Conservation (phyloP, 2,797 vertebrate species). For the Rachycentron canadum region DNA sequence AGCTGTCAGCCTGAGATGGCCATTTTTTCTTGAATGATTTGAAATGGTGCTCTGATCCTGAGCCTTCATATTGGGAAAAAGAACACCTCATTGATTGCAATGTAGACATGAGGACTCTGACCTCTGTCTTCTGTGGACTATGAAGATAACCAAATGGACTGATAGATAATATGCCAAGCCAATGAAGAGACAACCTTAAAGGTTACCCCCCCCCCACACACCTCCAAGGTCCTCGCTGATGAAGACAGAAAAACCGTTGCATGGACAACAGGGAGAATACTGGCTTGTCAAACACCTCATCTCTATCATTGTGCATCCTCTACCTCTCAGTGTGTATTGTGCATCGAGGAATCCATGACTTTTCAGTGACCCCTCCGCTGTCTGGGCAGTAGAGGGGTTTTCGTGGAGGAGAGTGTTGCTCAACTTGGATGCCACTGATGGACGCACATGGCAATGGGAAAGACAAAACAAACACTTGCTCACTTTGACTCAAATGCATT, state of each 20-base stretch:
- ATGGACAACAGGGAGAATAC: constrained; percentile 69
- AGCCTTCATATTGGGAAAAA: constrained; percentile 38
- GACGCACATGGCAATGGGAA: constrained; percentile 47
- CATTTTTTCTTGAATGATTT: constrained; percentile 59
- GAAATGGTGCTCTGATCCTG: constrained; percentile 43
- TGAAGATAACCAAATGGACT: constrained; percentile 69
- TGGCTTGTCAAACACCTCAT: constrained; percentile 59
- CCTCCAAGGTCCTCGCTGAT: constrained; percentile 3
- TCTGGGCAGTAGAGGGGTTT: constrained; percentile 30
- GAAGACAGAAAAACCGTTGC: constrained; percentile 66
- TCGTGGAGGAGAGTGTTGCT: constrained; percentile 45
- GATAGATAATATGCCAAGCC: constrained; percentile 55
- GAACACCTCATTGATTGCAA: constrained; percentile 52
- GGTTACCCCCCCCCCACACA: constrained; percentile 9
- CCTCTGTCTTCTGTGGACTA: constrained; percentile 66
- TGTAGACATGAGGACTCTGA: constrained; percentile 55
- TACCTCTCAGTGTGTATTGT: constrained; percentile 79
- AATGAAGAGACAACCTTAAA: constrained; percentile 63
- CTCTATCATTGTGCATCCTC: constrained; percentile 71
- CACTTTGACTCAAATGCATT: constrained; percentile 53
- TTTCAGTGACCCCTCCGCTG: constrained; percentile 35
- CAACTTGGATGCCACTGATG: constrained; percentile 35
- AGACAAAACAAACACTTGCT: constrained; percentile 46
- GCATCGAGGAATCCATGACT: constrained; percentile 60
- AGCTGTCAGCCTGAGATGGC: constrained; percentile 46